These are phyloP conservation scores for Teleopsis dalmanni DNA, from an alignment of 1,140 invertebrate species.

Conservation along the genomic window DNA sequence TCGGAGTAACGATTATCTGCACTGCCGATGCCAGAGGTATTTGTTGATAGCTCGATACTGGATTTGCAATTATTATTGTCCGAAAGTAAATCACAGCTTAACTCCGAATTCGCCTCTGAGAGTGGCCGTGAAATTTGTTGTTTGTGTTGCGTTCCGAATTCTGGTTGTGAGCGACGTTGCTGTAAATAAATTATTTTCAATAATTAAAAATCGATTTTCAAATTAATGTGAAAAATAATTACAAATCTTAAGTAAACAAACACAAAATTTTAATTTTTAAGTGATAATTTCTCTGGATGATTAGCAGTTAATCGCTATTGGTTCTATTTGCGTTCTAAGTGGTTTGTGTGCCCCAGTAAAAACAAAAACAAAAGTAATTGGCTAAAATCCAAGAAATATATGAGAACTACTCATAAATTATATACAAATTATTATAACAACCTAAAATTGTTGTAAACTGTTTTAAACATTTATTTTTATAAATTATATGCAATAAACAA, in stretches of 20 bases:
- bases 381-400: too few relatives aligned
- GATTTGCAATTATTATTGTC: constrained; percentile 14
- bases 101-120: constrained; percentile 36
- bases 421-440: too few relatives aligned
- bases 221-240: too few relatives aligned
- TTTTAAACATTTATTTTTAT: too few relatives aligned
- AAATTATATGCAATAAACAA: too few relatives aligned
- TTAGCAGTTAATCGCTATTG: not conserved
- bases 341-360: not conserved
- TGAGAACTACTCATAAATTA: too few relatives aligned
- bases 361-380: not conserved
- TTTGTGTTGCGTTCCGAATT: constrained; percentile 41
- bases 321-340: not conserved
- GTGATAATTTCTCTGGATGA: not conserved
- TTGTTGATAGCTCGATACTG: constrained; percentile 12
- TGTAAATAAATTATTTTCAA: constrained; percentile 40
- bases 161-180: constrained; percentile 51
- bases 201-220: too few relatives aligned
- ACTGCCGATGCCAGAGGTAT: not conserved
- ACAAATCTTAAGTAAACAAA: not conserved
- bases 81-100: constrained; percentile 31
- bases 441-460: too few relatives aligned
- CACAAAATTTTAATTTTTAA: not conserved
- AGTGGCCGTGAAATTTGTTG: constrained; percentile 30
- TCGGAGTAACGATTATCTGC: not conserved